Conservation (phyloP, 2,797 vertebrate genomes). For the Etheostoma nigrum region DNA sequence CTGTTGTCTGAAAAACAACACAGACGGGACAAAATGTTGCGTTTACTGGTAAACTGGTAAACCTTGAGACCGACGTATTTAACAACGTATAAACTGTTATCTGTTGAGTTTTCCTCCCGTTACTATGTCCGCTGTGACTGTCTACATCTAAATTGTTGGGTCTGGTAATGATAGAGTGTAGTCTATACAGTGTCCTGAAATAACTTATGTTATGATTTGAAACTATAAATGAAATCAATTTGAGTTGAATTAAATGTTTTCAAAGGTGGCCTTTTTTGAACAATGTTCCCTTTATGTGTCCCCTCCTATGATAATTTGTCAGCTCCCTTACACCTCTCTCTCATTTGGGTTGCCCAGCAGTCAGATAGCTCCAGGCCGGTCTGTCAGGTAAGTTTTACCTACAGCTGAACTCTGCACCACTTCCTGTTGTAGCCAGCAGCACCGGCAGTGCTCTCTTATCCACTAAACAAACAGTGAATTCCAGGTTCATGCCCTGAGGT, state of each 20-base stretch:
- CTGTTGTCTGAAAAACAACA: too few species aligned
- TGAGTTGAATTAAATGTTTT: neutral
- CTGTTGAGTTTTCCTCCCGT: too few species aligned
- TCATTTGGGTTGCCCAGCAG: slow-evolving; percentile 55
- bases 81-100: too few species aligned
- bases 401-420: slow-evolving; percentile 83
- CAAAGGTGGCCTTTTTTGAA: slow-evolving; percentile 62
- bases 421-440: slow-evolving; percentile 68
- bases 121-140: too few species aligned
- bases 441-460: slow-evolving; percentile 64
- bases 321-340: slow-evolving; percentile 29
- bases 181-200: too few species aligned
- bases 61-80: too few species aligned
- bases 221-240: too few species aligned
- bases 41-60: too few species aligned
- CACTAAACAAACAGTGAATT: slow-evolving; percentile 82
- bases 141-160: too few species aligned
- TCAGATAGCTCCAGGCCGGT: slow-evolving; percentile 78
- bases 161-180: too few species aligned
- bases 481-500: slow-evolving; percentile 76
- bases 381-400: slow-evolving; percentile 81
- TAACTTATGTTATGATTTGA: too few species aligned
- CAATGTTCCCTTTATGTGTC: slow-evolving; percentile 81
- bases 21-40: too few species aligned
- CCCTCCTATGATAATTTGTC: slow-evolving; percentile 72